Evolutionary conservation across 2,113 vertebrate genomes (phyloP).

Genomic region (Rhadina sibilatrix): DNA sequence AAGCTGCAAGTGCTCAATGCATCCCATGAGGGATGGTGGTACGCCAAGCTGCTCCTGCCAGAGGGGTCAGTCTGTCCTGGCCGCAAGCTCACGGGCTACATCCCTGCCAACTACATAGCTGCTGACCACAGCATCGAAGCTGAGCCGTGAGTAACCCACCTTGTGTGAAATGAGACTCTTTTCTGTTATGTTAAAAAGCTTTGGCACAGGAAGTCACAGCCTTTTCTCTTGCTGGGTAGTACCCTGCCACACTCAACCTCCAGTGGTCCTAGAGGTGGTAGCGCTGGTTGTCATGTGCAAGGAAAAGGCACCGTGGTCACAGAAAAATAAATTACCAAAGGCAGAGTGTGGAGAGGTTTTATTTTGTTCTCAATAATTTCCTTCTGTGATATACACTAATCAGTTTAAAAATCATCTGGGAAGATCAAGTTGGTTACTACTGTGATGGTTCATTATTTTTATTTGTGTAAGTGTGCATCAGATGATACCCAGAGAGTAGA

Average conservation of each 20-base stretch:
- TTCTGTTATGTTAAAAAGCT: not conserved
- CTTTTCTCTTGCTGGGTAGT: not conserved
- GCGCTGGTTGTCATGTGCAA: rapidly evolving
- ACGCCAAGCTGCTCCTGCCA: constrained; percentile 77
- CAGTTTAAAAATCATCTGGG: not conserved
- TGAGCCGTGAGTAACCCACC: constrained; percentile 82
- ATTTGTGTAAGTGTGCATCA: not conserved
- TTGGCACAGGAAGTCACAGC: not conserved
- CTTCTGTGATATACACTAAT: not conserved
- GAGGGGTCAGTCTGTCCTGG: constrained; percentile 10
- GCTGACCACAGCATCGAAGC: constrained; percentile 84
- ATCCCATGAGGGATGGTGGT: constrained; percentile 85
- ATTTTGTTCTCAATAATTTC: not conserved
- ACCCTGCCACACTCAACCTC: not conserved
- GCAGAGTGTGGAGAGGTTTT: not conserved
- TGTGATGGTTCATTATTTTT: not conserved
- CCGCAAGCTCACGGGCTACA: constrained; percentile 77
- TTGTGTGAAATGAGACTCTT: not conserved
- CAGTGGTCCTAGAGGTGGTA: not conserved
- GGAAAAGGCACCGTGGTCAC: rapidly evolving
- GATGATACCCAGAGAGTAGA: not conserved
- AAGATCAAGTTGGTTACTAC: not conserved
- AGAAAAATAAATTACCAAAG: not conserved
- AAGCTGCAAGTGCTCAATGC: constrained; percentile 78
- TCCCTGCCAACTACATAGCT: constrained; percentile 93